phyloP scores from a whole-genome alignment of 1,140 invertebrate species.

The Arctopsyche grandis region DNA sequence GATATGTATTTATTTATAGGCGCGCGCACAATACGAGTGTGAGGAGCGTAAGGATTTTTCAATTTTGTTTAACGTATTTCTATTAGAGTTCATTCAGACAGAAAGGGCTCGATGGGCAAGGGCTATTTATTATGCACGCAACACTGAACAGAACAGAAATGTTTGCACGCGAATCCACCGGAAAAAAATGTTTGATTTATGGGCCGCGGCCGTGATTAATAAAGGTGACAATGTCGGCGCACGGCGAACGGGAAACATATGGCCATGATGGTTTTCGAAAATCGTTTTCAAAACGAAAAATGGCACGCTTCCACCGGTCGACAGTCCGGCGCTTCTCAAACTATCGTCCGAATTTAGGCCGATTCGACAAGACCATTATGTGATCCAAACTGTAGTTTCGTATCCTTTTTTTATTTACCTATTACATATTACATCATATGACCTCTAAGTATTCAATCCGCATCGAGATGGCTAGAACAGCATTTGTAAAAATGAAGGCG shows the following conservation, averaged over 20 bases:
- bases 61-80: slow-evolving; percentile 50
- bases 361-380: too few relatives aligned
- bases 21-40: background rate
- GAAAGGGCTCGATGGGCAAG: slow-evolving; percentile 46
- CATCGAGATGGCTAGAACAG: too few relatives aligned
- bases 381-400: too few relatives aligned
- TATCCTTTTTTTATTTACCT: too few relatives aligned
- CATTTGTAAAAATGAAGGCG: too few relatives aligned
- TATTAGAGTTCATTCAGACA: slow-evolving; percentile 50
- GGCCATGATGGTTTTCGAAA: slow-evolving; percentile 40
- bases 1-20: too few relatives aligned
- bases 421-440: too few relatives aligned
- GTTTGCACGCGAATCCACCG: slow-evolving; percentile 32
- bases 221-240: slow-evolving; percentile 44
- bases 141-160: slow-evolving; percentile 40
- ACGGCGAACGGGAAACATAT: slow-evolving; percentile 37
- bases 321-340: background rate
- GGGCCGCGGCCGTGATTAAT: slow-evolving; percentile 43
- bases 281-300: slow-evolving; percentile 29
- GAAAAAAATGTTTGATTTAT: slow-evolving; percentile 47
- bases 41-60: slow-evolving; percentile 44
- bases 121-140: slow-evolving; percentile 50
- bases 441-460: too few relatives aligned
- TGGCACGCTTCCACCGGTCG: slow-evolving; percentile 15
- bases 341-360: background rate